phyloP scores from a whole-genome alignment of 2,888 invertebrate genomes.

The Exephanes ischioxanthus region DNA sequence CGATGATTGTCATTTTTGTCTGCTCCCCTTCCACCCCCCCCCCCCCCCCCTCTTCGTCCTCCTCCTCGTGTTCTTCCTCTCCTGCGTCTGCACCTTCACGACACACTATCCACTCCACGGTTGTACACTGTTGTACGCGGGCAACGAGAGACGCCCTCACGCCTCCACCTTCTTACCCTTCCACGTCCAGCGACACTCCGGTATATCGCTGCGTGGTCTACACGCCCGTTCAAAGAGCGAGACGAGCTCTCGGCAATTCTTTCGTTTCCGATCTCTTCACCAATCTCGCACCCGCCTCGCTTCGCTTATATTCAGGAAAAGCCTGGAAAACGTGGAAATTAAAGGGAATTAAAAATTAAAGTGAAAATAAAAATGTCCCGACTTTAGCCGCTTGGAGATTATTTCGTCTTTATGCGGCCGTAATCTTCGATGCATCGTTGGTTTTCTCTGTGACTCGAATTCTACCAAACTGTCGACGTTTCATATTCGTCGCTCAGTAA shows the following conservation, averaged over 20 bases:
- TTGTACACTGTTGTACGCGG: constrained; percentile 43
- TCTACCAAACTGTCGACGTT: too few species aligned
- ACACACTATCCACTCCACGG: constrained; percentile 40
- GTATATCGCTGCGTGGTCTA: constrained; percentile 58
- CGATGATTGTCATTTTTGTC: constrained; percentile 85
- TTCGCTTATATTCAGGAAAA: not conserved
- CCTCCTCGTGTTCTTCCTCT: constrained; percentile 32
- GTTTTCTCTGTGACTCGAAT: too few species aligned
- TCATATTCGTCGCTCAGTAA: too few species aligned
- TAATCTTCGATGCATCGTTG: too few species aligned
- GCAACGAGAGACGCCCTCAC: constrained; percentile 66
- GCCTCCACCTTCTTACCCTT: constrained; percentile 66
- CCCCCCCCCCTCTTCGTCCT: constrained; percentile 52
- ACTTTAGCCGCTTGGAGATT: too few species aligned
- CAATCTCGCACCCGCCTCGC: not conserved
- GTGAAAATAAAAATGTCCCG: too few species aligned
- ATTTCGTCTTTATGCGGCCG: too few species aligned
- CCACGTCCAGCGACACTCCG: constrained; percentile 52
- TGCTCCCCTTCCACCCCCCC: constrained; percentile 70
- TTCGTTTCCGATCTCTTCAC: constrained; percentile 51
- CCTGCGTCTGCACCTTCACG: constrained; percentile 26
- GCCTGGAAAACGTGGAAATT: too few species aligned
- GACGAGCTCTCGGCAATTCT: constrained; percentile 56
- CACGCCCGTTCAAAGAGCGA: constrained; percentile 41
- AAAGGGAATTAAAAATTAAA: too few species aligned